Evolutionary conservation across 1,140 invertebrate genomes (phyloP).

Genomic region (Prorops nasuta): DNA sequence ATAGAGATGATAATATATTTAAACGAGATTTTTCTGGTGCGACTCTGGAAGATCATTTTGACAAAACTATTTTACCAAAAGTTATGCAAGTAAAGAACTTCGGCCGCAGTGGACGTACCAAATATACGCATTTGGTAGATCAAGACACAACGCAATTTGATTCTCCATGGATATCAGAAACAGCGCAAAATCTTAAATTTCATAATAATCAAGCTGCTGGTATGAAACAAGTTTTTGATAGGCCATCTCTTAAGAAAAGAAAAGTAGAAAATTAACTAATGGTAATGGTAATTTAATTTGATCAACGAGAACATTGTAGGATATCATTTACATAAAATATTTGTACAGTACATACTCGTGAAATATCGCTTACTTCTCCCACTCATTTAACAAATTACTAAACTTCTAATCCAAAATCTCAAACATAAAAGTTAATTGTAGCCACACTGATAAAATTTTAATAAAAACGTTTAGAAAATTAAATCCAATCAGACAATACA

Average conservation of each 20-base stretch:
- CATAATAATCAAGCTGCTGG: conserved; percentile 88
- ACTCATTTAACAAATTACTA: no score
- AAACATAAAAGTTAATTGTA: no score
- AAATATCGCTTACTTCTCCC: no score
- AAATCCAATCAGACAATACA: no score
- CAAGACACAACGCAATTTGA: conserved; percentile 99
- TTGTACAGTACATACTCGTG: no score
- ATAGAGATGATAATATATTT: conserved; percentile 89
- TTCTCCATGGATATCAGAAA: conserved; percentile 93
- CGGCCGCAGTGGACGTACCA: conserved; percentile 95
- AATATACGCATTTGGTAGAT: conserved; percentile 98
- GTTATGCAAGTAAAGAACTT: conserved; percentile 99
- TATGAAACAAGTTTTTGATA: conserved; percentile 92
- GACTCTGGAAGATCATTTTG: conserved; percentile 98
- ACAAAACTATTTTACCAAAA: conserved; percentile 97
- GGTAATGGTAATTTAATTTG: no score
- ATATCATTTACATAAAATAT: no score
- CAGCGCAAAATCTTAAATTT: conserved; percentile 86
- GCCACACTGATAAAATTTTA: no score
- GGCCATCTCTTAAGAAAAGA: conserved; percentile 74
- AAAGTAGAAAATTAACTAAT: conserved; percentile 54
- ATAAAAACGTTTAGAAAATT: no score
- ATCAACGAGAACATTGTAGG: no score
- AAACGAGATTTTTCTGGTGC: conserved; percentile 96
- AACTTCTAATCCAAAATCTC: no score